phyloP scores from a whole-genome alignment of 1,140 invertebrate species.

The Pachypeltis micranthus region DNA sequence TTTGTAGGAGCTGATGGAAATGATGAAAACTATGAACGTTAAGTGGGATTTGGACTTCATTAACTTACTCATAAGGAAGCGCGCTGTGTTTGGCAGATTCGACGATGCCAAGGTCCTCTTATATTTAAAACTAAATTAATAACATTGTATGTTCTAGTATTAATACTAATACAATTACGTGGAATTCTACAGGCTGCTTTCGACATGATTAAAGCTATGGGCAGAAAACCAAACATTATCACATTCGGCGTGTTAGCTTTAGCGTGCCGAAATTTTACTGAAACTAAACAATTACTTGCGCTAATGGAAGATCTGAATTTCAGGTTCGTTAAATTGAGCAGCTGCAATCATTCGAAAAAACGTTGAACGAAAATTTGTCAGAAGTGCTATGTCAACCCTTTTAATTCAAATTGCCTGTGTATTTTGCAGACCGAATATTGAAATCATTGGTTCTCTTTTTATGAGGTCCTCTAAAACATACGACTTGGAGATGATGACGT shows the following conservation, averaged over 20 bases:
- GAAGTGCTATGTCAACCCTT: not conserved
- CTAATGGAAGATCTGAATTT: slow-evolving; percentile 54
- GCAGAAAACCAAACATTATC: slow-evolving; percentile 56
- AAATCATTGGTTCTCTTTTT: not conserved
- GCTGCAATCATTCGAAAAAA: not conserved
- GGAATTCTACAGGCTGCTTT: slow-evolving; percentile 36
- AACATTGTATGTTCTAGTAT: not conserved
- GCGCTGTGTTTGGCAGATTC: slow-evolving; percentile 52
- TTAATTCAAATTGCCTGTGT: not conserved
- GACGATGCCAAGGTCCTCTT: slow-evolving; percentile 46
- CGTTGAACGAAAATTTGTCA: too few relatives aligned
- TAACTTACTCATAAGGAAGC: slow-evolving; percentile 73
- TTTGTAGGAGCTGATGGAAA: slow-evolving; percentile 40
- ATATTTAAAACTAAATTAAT: not conserved
- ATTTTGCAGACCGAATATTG: not conserved
- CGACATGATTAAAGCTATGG: slow-evolving; percentile 44
- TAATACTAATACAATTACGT: not conserved
- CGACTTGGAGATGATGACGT: slow-evolving; percentile 51
- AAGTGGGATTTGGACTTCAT: slow-evolving; percentile 67
- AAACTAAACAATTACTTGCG: slow-evolving; percentile 48
- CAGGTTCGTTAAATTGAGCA: slow-evolving; percentile 41
- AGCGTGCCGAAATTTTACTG: slow-evolving; percentile 48
- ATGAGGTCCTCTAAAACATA: slow-evolving; percentile 38
- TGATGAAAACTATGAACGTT: slow-evolving; percentile 45
- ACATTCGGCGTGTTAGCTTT: slow-evolving; percentile 78